Base-by-base conservation (phyloP, 35 echinoderm and acorn worm species). In the Lytechinus pictus region DNA sequence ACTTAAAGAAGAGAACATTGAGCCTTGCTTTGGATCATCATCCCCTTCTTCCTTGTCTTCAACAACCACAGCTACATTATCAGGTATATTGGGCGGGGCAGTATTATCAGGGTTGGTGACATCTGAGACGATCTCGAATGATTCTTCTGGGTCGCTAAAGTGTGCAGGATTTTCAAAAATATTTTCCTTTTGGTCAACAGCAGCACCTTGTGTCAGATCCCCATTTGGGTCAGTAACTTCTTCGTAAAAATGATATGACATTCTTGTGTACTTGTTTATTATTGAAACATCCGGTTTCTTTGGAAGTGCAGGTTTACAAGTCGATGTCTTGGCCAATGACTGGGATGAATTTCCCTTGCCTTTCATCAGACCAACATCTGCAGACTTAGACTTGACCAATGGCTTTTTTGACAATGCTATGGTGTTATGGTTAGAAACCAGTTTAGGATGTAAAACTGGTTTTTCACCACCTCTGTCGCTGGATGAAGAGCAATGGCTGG, bases 161-260 rank as follows among this genome's bases (percentile, higher is more conserved):
- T 93, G 91, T 19, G 91, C 91, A 14, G 91, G 91, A 54, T 93
- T 93, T 27, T 93, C 91, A 57, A 93, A 93, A 54, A 93, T 53
- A 93, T 93, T 93, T 21, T 93, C 91, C 9, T 54, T 57, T 54
- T 53, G 52, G 27, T 27, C 54, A 57, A 54, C 54, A 54, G 54
- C 28, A 52, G 91, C 27, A 24, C 57, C 91, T 27, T 57, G 52
- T 10, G 13, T 54, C 11, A 10, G 24, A 2, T 54, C 53, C 12
- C 8, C 16, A 57, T 28, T 93, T 9, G 53, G 24, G 19, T 93
- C 54, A 57, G 53, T 10, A 10, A 93, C 54, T 28, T 21, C 52
- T 57, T 93, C 91, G 27, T 93, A 93, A 3, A 93, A 9, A 54
- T 93, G 91, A 27, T 93, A 93, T 28, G 91, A 93, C 13, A 54